These are phyloP conservation scores for Eidolon dupreanum DNA, from an alignment of 2,797 vertebrate genomes.

Conservation along the genomic window DNA sequence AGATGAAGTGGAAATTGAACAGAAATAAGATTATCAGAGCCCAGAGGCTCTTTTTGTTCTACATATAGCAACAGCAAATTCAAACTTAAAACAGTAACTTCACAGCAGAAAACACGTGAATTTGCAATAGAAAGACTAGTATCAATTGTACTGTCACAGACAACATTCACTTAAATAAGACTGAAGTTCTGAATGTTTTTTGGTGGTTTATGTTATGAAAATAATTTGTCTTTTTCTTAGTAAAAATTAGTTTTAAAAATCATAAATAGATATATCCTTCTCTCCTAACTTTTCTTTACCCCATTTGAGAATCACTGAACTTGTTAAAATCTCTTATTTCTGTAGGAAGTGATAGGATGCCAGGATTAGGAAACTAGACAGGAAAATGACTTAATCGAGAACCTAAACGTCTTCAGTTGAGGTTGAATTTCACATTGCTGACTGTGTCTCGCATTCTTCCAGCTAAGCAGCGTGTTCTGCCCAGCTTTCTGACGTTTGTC, in stretches of 20 bases:
- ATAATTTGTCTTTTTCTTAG: neutral
- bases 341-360: neutral
- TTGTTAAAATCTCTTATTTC: conserved; percentile 26
- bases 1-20: neutral
- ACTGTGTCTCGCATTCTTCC: neutral
- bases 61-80: neutral
- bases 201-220: neutral
- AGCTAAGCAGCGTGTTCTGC: neutral
- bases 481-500: neutral
- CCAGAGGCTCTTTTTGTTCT: neutral
- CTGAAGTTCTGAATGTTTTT: conserved; percentile 1
- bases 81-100: neutral
- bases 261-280: neutral
- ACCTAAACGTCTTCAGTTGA: neutral
- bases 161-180: neutral
- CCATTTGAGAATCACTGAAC: neutral
- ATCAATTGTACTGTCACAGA: neutral
- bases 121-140: neutral
- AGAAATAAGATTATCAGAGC: neutral
- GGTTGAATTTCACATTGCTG: neutral
- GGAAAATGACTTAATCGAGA: neutral
- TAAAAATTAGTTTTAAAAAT: conserved; percentile 18
- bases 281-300: neutral
- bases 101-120: neutral
- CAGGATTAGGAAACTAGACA: neutral